phyloP scores from a whole-genome alignment of 2,888 invertebrate species.

The Plebejus melissa region DNA sequence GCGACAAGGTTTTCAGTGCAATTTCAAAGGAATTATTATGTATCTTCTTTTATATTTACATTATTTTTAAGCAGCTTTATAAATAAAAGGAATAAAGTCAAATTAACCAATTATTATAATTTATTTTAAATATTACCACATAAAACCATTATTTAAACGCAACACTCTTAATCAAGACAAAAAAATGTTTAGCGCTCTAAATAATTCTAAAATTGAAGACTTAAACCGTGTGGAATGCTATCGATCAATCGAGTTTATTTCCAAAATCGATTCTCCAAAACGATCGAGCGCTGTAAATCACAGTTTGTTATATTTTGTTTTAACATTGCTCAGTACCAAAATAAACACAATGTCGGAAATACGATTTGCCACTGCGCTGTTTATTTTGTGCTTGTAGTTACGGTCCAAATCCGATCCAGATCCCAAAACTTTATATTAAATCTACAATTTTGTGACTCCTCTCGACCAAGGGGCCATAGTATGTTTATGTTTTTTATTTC shows the following conservation, averaged over 20 bases:
- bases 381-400: neutral
- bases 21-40: neutral
- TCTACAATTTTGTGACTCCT: neutral
- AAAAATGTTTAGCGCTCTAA: neutral
- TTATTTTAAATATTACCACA: neutral
- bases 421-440: neutral
- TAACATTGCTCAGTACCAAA: constrained; percentile 25
- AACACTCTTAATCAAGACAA: neutral
- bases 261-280: constrained; percentile 31
- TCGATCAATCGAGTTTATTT: constrained; percentile 32
- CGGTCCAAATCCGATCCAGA: neutral
- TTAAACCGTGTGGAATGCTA: constrained; percentile 30
- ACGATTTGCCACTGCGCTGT: constrained; percentile 20
- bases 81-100: too few species aligned
- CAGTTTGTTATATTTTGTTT: constrained; percentile 31
- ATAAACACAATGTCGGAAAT: constrained; percentile 28
- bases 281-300: constrained; percentile 29
- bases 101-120: too few species aligned
- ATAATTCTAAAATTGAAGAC: constrained; percentile 26
- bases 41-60: neutral
- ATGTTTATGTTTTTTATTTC: too few species aligned
- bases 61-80: neutral
- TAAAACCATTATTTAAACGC: neutral
- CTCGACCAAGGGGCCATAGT: too few species aligned
- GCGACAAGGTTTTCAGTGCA: neutral